phyloP scores from a whole-genome alignment of 2,113 vertebrate genomes.

The Gasterosteus aculeatus region DNA sequence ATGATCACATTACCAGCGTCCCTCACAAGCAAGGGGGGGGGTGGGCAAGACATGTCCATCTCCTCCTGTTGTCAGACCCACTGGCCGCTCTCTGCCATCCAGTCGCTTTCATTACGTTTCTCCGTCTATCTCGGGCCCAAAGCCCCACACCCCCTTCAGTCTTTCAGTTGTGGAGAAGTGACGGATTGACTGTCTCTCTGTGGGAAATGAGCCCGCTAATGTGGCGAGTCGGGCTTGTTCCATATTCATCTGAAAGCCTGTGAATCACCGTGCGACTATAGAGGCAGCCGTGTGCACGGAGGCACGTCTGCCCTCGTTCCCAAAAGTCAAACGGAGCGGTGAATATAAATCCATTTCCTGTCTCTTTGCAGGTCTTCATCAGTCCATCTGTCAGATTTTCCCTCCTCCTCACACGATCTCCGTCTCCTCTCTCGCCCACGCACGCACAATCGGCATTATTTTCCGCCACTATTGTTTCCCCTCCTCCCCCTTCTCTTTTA shows the following conservation, averaged over 20 bases:
- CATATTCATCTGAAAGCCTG: conserved; percentile 72
- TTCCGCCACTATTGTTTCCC: conserved; percentile 33
- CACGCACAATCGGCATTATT: conserved; percentile 31
- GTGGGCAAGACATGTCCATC: neutral
- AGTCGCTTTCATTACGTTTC: conserved; percentile 14
- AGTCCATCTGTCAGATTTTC: conserved; percentile 49
- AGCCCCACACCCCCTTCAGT: neutral
- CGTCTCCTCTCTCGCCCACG: conserved; percentile 45
- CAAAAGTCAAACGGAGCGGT: conserved; percentile 67
- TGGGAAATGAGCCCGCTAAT: conserved; percentile 75
- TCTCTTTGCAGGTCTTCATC: conserved; percentile 71
- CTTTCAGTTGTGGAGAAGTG: conserved; percentile 50
- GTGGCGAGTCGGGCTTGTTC: conserved; percentile 66
- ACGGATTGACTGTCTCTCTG: conserved; percentile 64
- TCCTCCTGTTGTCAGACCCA: conserved; percentile 19
- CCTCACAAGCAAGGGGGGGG: conserved; percentile 6
- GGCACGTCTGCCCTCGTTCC: conserved; percentile 61
- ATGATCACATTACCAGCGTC: conserved; percentile 39
- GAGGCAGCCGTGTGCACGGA: conserved; percentile 45
- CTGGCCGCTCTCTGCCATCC: conserved; percentile 21
- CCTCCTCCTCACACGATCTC: conserved; percentile 24
- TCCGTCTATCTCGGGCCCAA: conserved; percentile 22
- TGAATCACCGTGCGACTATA: conserved; percentile 52
- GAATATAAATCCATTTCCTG: conserved; percentile 67
- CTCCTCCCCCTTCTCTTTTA: conserved; percentile 33